Evolutionary conservation across 64 coral and sea anemone species (phyloP).

Genomic region (Stichodactyla mertensii): DNA sequence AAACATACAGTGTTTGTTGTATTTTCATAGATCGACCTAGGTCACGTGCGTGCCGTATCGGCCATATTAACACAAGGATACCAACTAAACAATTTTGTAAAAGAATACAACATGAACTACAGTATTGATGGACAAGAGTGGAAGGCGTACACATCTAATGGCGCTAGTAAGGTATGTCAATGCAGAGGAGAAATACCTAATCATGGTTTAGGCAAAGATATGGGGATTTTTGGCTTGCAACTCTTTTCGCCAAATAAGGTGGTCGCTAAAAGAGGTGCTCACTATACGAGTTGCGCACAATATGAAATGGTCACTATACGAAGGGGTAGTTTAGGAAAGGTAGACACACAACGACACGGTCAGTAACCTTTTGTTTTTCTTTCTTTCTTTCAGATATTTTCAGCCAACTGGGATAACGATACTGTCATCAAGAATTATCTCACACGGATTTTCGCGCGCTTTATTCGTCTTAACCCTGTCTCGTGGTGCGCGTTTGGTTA

Average conservation of each 20-base stretch:
- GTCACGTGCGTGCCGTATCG: slow-evolving; percentile 67
- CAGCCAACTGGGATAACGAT: slow-evolving; percentile 85
- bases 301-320: too few relatives aligned
- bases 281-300: too few relatives aligned
- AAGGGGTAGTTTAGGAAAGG: too few relatives aligned
- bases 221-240: too few relatives aligned
- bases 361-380: not conserved
- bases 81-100: slow-evolving; percentile 41
- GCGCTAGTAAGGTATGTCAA: slow-evolving; percentile 51
- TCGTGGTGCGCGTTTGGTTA: slow-evolving; percentile 31
- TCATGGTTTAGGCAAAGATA: too few relatives aligned
- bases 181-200: too few relatives aligned
- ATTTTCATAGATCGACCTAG: slow-evolving; percentile 59
- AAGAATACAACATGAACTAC: slow-evolving; percentile 63
- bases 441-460: slow-evolving; percentile 64
- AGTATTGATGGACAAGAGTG: slow-evolving; percentile 74
- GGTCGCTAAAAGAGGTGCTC: too few relatives aligned
- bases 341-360: too few relatives aligned
- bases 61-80: slow-evolving; percentile 71
- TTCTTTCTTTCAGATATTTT: slow-evolving; percentile 52
- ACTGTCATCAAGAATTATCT: slow-evolving; percentile 48
- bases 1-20: not conserved
- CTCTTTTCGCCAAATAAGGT: too few relatives aligned
- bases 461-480: slow-evolving; percentile 77
- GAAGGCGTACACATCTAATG: slow-evolving; percentile 41